Percentiles rank a stretch among this genome's conserved stretches.
Conservation (phyloP, 2,797 vertebrate genomes). For the Allochrocebus solatus region DNA sequence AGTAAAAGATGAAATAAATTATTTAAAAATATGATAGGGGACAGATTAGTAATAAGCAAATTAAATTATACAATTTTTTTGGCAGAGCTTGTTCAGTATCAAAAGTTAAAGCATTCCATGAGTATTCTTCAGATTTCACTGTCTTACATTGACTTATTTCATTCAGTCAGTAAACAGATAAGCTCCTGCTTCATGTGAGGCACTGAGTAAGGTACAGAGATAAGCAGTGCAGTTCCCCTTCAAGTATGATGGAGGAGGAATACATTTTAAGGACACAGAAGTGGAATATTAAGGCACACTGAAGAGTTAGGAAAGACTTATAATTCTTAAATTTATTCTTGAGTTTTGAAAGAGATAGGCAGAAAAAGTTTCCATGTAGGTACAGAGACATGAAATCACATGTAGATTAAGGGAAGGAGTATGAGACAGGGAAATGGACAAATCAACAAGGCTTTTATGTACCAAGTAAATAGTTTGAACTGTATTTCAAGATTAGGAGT, state of each 20-base stretch:
- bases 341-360: constrained; percentile 41
- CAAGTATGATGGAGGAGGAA: neutral
- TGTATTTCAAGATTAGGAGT: constrained; percentile 26
- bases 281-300: neutral
- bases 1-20: constrained; percentile 49
- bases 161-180: neutral
- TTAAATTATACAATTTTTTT: neutral
- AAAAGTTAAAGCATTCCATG: constrained; percentile 38
- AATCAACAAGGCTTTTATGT: constrained; percentile 1
- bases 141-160: neutral
- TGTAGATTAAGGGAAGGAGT: neutral
- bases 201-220: neutral
- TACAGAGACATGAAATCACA: constrained; percentile 24
- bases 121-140: neutral
- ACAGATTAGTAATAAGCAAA: constrained; percentile 25
- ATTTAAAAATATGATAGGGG: constrained; percentile 30
- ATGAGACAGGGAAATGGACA: neutral
- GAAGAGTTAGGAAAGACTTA: neutral
- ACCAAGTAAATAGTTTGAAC: constrained; percentile 37
- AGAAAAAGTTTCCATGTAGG: neutral
- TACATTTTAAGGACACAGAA: neutral
- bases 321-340: constrained; percentile 40
- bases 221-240: neutral
- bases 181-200: neutral
- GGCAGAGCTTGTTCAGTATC: neutral